Conservation (phyloP, 2,113 vertebrate species). For the Apeltes quadracus region DNA sequence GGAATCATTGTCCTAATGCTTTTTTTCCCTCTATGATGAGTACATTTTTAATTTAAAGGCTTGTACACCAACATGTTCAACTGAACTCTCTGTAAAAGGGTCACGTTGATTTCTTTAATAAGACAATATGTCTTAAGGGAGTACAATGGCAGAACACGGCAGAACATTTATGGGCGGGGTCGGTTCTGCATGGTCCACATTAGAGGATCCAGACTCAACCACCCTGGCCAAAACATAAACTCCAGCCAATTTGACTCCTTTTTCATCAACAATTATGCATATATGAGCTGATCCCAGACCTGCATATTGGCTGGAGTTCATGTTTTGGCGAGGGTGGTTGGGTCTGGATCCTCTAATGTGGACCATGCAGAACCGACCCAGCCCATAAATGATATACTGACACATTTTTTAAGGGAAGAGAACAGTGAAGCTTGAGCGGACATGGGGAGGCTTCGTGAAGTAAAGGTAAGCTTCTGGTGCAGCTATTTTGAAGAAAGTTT, state of each 20-base stretch:
- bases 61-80: neutral
- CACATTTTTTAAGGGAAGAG: slow-evolving; percentile 29
- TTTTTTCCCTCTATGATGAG: too few species aligned
- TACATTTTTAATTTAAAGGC: too few species aligned
- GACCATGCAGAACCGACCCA: slow-evolving; percentile 77
- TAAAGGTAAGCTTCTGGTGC: slow-evolving; percentile 58
- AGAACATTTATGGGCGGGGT: slow-evolving; percentile 75
- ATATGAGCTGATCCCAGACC: too few species aligned
- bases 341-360: slow-evolving; percentile 67
- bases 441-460: slow-evolving; percentile 18
- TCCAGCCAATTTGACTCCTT: too few species aligned
- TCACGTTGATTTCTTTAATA: neutral
- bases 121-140: neutral
- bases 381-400: slow-evolving; percentile 76
- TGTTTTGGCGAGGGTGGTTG: slow-evolving; percentile 14
- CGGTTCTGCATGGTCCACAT: slow-evolving; percentile 80
- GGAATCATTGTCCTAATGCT: neutral
- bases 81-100: neutral
- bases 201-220: slow-evolving; percentile 56
- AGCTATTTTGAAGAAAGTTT: slow-evolving; percentile 20
- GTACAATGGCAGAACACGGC: neutral
- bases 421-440: slow-evolving; percentile 51
- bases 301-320: slow-evolving; percentile 37
- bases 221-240: slow-evolving; percentile 30
- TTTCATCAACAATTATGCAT: too few species aligned